These are phyloP conservation scores for Meloidogyne chitwoodi DNA, from an alignment of 1,140 invertebrate species.

Conservation along the genomic window DNA sequence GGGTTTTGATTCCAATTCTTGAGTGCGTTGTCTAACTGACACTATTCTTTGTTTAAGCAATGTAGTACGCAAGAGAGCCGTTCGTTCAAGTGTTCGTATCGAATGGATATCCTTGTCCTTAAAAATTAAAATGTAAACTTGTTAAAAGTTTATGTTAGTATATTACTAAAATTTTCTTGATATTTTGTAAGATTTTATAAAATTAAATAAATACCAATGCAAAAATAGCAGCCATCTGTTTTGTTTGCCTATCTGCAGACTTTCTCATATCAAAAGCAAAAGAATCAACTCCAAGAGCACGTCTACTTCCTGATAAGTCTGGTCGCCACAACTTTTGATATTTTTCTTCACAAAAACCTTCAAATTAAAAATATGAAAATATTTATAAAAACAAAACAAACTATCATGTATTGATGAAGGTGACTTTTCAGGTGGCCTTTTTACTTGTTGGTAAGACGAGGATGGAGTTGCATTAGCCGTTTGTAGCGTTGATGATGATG, in stretches of 20 bases:
- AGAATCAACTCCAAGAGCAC: neutral
- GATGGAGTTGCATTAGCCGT: neutral
- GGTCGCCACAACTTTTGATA: constrained; percentile 16
- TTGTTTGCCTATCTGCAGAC: constrained; percentile 6
- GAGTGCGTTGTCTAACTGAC: constrained; percentile 1
- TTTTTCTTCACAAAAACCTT: constrained; percentile 8
- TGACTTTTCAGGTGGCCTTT: neutral
- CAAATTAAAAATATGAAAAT: neutral
- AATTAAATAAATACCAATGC: neutral
- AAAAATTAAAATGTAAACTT: neutral
- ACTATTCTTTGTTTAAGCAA: constrained; percentile 20
- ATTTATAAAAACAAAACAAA: neutral
- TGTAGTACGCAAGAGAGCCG: constrained; percentile 19
- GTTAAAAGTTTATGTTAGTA: neutral
- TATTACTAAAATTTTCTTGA: too few relatives aligned
- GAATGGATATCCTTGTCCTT: constrained; percentile 29
- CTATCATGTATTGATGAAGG: neutral
- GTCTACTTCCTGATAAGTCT: neutral
- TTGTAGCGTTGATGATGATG: neutral
- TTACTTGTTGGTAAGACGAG: neutral
- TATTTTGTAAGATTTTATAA: neutral
- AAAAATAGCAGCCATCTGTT: neutral
- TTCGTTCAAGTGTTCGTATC: constrained; percentile 16
- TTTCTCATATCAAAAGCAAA: constrained; percentile 1
- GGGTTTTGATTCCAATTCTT: constrained; percentile 14